Evolutionary conservation across 2,113 vertebrate species (phyloP).

Genomic region (Martes martes): DNA sequence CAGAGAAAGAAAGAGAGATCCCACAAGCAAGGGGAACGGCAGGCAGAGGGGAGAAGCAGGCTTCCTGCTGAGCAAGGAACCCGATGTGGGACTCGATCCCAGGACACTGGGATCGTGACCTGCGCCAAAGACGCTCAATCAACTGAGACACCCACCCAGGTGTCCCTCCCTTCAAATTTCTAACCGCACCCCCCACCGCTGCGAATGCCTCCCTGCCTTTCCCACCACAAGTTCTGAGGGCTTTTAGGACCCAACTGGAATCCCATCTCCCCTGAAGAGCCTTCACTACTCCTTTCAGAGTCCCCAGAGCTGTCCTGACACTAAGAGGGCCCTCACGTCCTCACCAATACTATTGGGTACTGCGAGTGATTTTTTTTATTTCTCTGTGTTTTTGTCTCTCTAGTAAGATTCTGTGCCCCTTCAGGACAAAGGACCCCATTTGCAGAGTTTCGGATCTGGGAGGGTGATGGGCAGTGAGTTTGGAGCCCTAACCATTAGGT

Average conservation of each 20-base stretch:
- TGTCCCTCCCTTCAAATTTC: neutral
- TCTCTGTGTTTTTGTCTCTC: neutral
- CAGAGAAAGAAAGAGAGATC: too few relatives aligned
- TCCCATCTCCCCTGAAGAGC: neutral
- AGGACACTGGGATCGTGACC: neutral
- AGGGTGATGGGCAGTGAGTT: neutral
- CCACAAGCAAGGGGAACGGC: too few relatives aligned
- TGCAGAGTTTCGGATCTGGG: neutral
- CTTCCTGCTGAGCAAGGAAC: too few relatives aligned
- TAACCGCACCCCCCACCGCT: neutral
- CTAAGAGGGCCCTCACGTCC: accelerated
- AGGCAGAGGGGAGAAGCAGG: too few relatives aligned
- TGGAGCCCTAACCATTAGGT: neutral
- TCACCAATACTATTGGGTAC: neutral
- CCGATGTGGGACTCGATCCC: neutral
- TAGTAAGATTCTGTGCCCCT: neutral
- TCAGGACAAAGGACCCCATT: neutral
- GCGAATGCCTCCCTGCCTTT: neutral
- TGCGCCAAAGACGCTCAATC: neutral
- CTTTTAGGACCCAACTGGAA: neutral
- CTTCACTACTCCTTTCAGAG: neutral
- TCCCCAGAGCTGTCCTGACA: too few relatives aligned
- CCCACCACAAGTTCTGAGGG: neutral
- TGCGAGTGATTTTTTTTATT: too few relatives aligned
- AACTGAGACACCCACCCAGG: neutral